Conservation (phyloP, 1,140 invertebrate species). For the Vanessa tameamea region DNA sequence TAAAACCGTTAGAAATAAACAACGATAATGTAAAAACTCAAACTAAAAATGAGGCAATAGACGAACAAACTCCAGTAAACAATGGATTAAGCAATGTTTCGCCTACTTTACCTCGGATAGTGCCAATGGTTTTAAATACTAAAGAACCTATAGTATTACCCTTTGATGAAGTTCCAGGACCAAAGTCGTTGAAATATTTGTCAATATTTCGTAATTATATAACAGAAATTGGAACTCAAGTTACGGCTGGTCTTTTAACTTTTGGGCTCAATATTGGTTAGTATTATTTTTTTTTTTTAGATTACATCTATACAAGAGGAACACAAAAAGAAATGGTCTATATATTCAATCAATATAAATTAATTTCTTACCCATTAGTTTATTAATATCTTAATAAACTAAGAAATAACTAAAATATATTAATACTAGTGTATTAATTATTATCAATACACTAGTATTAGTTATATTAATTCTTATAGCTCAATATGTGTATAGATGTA, state of each 20-base stretch:
- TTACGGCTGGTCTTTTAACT: conserved; percentile 82
- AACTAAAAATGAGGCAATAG: neutral
- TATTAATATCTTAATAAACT: too few relatives aligned
- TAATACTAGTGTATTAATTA: too few relatives aligned
- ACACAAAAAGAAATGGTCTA: too few relatives aligned
- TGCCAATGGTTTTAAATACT: conserved; percentile 57
- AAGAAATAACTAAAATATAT: too few relatives aligned
- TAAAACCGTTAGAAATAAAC: conserved; percentile 36
- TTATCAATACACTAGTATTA: too few relatives aligned
- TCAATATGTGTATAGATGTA: too few relatives aligned
- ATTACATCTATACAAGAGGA: neutral
- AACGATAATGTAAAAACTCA: neutral
- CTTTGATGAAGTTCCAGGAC: conserved; percentile 84
- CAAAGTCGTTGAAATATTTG: conserved; percentile 80
- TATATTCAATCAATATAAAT: too few relatives aligned
- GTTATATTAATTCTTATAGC: too few relatives aligned
- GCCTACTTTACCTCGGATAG: conserved; percentile 46
- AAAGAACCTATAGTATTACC: conserved; percentile 67
- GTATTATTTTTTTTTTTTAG: conserved; percentile 20
- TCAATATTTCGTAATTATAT: conserved; percentile 82
- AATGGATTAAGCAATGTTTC: conserved; percentile 51
- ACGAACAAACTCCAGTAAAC: conserved; percentile 19
- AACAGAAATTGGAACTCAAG: conserved; percentile 83
- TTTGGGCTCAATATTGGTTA: conserved; percentile 82
- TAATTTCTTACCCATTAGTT: too few relatives aligned